phyloP scores from a whole-genome alignment of 2,888 invertebrate genomes.

The Rhagonycha fulva region DNA sequence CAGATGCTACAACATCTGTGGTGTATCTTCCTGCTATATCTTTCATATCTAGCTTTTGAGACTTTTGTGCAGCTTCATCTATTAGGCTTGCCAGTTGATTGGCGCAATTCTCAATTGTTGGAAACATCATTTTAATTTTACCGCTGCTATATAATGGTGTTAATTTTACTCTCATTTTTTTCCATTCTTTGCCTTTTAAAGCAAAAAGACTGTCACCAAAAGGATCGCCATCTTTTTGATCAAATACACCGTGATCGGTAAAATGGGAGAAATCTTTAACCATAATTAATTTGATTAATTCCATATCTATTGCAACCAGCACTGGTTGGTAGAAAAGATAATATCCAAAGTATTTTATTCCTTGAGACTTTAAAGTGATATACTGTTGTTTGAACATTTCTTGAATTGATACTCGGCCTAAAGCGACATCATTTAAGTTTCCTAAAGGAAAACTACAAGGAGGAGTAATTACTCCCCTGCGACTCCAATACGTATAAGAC shows the following conservation, averaged over 20 bases:
- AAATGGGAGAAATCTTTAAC: background rate
- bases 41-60: conserved; percentile 50
- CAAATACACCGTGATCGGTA: background rate
- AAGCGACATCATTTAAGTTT: background rate
- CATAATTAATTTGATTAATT: background rate
- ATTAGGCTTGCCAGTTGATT: conserved; percentile 22
- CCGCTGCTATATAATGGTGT: background rate
- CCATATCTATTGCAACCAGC: background rate
- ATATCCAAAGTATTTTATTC: background rate
- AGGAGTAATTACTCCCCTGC: background rate
- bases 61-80: conserved; percentile 30
- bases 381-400: background rate
- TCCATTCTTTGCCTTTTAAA: background rate
- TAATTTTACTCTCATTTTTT: background rate
- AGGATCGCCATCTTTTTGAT: background rate
- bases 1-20: no score
- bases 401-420: background rate
- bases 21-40: conserved; percentile 54
- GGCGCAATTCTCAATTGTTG: background rate
- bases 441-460: background rate
- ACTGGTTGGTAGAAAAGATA: background rate
- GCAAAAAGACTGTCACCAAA: background rate
- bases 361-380: background rate
- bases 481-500: background rate
- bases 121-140: background rate